Conservation (phyloP, 1,140 invertebrate species). For the Campoletis sonorensis region DNA sequence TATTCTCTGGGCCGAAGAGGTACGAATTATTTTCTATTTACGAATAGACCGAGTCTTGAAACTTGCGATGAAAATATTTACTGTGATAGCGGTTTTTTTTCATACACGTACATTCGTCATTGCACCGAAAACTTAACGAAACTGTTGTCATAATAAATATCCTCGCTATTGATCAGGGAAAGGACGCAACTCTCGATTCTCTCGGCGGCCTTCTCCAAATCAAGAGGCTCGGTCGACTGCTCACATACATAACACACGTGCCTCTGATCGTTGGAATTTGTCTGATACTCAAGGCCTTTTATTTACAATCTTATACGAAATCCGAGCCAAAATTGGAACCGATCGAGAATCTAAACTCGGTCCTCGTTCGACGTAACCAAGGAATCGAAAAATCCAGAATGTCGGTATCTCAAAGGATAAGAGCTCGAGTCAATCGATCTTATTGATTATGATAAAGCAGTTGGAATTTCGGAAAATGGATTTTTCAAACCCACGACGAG, state of each 20-base stretch:
- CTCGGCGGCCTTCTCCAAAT: slow-evolving; percentile 37
- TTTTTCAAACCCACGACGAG: no score
- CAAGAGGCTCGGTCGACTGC: slow-evolving; percentile 37
- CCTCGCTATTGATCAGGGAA: slow-evolving; percentile 18
- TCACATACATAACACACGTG: slow-evolving; percentile 19
- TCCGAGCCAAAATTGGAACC: slow-evolving; percentile 8
- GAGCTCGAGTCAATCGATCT: slow-evolving; percentile 13
- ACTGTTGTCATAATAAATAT: neutral
- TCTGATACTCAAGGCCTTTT: slow-evolving; percentile 18
- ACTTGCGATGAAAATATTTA: neutral
- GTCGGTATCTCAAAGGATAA: neutral
- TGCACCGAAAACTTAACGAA: neutral
- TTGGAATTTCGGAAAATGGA: no score
- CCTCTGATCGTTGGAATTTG: slow-evolving; percentile 39
- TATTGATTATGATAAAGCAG: neutral
- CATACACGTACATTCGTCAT: neutral
- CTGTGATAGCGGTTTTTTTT: no score
- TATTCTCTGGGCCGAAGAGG: slow-evolving; percentile 55
- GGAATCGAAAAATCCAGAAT: neutral
- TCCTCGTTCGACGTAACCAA: neutral
- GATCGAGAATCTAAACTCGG: neutral
- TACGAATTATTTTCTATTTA: slow-evolving; percentile 38
- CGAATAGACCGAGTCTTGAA: neutral
- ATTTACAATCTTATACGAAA: neutral
- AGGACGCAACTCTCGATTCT: neutral